phyloP scores from a whole-genome alignment of 2,113 vertebrate genomes.

The Willisornis vidua region DNA sequence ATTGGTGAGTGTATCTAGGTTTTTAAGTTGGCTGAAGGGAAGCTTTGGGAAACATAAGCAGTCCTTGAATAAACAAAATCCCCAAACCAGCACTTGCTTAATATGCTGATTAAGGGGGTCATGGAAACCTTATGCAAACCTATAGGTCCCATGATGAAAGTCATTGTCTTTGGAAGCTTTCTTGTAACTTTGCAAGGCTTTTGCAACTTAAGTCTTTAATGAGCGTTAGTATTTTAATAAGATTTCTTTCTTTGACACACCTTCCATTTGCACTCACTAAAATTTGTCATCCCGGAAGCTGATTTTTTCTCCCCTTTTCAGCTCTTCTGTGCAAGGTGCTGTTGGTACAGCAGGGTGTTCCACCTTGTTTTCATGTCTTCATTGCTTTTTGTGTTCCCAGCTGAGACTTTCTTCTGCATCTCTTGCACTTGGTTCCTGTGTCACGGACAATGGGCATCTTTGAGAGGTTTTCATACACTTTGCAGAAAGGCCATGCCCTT shows the following conservation, averaged over 20 bases:
- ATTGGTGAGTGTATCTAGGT: neutral
- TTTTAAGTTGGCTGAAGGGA: neutral
- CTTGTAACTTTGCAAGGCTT: constrained; percentile 9
- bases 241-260: constrained; percentile 42
- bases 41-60: neutral
- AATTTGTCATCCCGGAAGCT: neutral
- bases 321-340: neutral
- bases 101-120: neutral
- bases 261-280: constrained; percentile 24
- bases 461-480: neutral
- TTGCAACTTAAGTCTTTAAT: constrained; percentile 54
- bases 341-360: neutral
- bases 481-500: neutral
- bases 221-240: constrained; percentile 33
- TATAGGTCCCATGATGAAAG: neutral
- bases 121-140: neutral
- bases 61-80: neutral
- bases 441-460: neutral
- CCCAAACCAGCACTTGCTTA: neutral
- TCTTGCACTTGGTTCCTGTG: neutral
- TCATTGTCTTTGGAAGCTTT: neutral
- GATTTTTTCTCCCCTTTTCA: neutral
- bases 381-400: neutral
- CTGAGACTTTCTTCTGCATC: neutral
- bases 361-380: neutral